phyloP scores from a whole-genome alignment of 2,113 vertebrate genomes.

The Sinocyclocheilus maitianheensis region DNA sequence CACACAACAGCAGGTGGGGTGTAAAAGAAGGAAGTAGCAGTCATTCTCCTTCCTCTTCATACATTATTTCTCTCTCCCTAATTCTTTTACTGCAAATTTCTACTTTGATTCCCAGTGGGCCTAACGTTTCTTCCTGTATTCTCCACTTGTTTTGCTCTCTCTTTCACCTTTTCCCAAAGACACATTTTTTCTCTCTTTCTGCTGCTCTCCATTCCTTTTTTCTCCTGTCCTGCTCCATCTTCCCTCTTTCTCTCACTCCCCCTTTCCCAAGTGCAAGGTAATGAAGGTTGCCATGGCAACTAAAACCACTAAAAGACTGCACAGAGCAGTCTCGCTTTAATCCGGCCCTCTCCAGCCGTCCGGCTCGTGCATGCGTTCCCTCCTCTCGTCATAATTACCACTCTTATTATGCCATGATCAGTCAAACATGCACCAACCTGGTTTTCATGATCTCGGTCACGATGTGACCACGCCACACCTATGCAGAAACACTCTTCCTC shows the following conservation, averaged over 20 bases:
- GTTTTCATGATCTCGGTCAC: slow-evolving; percentile 14
- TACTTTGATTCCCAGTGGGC: not conserved
- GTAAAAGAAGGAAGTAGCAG: slow-evolving; percentile 7
- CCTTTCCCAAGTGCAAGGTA: slow-evolving; percentile 86
- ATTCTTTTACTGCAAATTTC: not conserved
- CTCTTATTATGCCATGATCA: slow-evolving; percentile 50
- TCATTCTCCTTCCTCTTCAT: slow-evolving; percentile 23
- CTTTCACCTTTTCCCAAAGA: slow-evolving; percentile 23
- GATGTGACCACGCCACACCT: not conserved
- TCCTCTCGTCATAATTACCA: slow-evolving; percentile 52
- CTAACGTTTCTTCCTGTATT: slow-evolving; percentile 49
- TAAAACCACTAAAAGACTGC: slow-evolving; percentile 72
- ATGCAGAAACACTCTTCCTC: not conserved
- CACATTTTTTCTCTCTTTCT: slow-evolving; percentile 11
- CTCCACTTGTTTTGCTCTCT: slow-evolving; percentile 27
- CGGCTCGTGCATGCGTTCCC: slow-evolving; percentile 50
- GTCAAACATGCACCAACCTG: slow-evolving; percentile 30
- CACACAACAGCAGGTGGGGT: slow-evolving; percentile 32
- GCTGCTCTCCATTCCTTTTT: slow-evolving; percentile 28
- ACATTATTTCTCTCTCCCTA: slow-evolving; percentile 14
- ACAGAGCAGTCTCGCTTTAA: slow-evolving; percentile 79
- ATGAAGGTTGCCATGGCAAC: slow-evolving; percentile 91
- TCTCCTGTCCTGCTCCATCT: slow-evolving; percentile 49
- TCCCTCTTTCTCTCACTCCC: slow-evolving; percentile 58
- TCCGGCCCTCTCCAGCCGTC: slow-evolving; percentile 71